Evolutionary conservation across 2,797 vertebrate species (phyloP).

Genomic region (Neomorphus geoffroyi): DNA sequence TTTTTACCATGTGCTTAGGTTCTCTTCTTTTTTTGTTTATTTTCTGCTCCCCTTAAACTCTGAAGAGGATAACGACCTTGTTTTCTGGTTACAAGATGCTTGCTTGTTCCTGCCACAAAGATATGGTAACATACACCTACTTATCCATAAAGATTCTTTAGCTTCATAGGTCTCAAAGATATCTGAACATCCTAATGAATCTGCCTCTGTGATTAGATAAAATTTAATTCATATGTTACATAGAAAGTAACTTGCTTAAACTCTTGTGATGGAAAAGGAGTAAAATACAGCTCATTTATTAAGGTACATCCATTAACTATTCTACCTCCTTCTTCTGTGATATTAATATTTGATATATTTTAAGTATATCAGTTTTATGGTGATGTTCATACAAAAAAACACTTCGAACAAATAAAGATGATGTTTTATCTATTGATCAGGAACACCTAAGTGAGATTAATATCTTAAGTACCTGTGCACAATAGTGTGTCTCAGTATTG

Average conservation of each 20-base stretch:
- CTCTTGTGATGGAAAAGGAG: neutral
- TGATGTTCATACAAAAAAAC: neutral
- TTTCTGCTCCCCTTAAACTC: neutral
- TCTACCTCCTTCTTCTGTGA: neutral
- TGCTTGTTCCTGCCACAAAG: neutral
- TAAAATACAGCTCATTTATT: neutral
- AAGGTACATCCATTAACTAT: neutral
- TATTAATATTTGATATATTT: neutral
- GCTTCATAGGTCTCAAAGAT: neutral
- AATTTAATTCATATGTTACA: neutral
- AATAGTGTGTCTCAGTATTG: neutral
- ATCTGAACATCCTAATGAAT: neutral
- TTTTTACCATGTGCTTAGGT: neutral
- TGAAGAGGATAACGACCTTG: neutral
- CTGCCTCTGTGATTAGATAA: neutral
- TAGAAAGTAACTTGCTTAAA: neutral
- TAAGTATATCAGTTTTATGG: neutral
- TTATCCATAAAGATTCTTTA: neutral
- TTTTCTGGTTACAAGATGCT: neutral
- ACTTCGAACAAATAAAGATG: neutral
- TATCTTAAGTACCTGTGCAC: neutral
- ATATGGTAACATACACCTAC: neutral
- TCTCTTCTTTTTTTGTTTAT: neutral
- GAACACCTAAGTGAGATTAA: neutral
- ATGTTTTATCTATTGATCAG: neutral